Evolutionary conservation across 2,113 vertebrate species (phyloP), one percentile per base, ranked within the genome.

Genomic region (Tilapia sparmanii): DNA sequence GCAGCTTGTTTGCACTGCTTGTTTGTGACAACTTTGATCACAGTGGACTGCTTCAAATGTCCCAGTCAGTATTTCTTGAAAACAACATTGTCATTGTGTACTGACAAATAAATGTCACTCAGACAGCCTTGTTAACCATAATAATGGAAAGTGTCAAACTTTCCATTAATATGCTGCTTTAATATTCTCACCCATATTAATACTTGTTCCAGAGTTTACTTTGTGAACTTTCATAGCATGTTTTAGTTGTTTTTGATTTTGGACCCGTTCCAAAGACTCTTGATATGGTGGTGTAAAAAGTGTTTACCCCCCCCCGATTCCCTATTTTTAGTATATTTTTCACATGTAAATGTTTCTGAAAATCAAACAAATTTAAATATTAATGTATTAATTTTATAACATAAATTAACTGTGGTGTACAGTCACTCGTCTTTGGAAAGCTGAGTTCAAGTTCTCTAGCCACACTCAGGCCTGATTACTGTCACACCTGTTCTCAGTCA

Each of bases 21-120:
- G n/a, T 57, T 57, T 88, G 84, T 76, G 68, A 95, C 94, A 91
- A 81, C 81, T 91, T 66, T 81, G 91, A 93, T 92, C 86, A 93
- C 88, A 71, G 66, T 42, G 76, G 83, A 90, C 83, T 54, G 82
- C 80, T 86, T 66, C 73, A 84, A 87, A 85, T 89, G 80, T 90
- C 82, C 84, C 18, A 11, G 86, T 93, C 89, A 85, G 87, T 94
- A 78, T 84, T 84, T 73, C 87, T 86, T 80, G 42, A 91, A 91
- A 89, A 85, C 90, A 83, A 88, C 76, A 71, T 82, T 89, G 87
- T 93, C 92, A 84, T 82, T 85, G 78, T 35, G 10, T 12, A 11
- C 59, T 42, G 68, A 87, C 54, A 86, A 81, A 86, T 47, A 89
- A 83, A 89, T 83, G 86, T 66, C 81, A 82, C 78, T 10, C 33